phyloP scores from a whole-genome alignment of 1,140 invertebrate species.

The Archivesica marissinica region DNA sequence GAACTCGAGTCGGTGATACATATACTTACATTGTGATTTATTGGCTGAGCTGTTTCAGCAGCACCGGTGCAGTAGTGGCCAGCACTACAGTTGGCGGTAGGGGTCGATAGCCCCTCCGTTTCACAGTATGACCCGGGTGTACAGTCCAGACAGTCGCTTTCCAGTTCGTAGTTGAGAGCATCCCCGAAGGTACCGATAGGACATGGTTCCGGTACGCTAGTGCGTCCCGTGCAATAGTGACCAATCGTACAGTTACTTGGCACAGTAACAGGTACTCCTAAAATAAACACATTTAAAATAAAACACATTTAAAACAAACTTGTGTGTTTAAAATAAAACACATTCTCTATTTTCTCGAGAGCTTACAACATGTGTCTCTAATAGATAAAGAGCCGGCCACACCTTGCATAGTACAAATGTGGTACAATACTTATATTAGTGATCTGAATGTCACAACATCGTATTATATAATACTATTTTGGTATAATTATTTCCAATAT shows the following conservation, averaged over 20 bases:
- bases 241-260: constrained; percentile 79
- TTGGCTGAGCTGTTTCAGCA: constrained; percentile 72
- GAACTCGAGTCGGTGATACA: too few relatives aligned
- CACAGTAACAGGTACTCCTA: constrained; percentile 74
- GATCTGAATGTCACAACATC: too few relatives aligned
- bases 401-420: too few relatives aligned
- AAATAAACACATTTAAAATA: constrained; percentile 40
- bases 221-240: constrained; percentile 78
- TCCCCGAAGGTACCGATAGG: constrained; percentile 78
- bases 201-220: constrained; percentile 75
- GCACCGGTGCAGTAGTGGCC: constrained; percentile 80
- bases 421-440: too few relatives aligned
- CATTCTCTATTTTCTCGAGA: too few relatives aligned
- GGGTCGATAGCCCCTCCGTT: constrained; percentile 70
- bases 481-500: too few relatives aligned
- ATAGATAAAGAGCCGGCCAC: too few relatives aligned
- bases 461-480: too few relatives aligned
- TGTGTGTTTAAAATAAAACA: too few relatives aligned
- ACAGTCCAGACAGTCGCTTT: constrained; percentile 77
- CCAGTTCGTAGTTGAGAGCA: constrained; percentile 66
- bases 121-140: constrained; percentile 80
- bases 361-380: too few relatives aligned
- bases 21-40: constrained; percentile 73
- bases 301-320: not conserved
- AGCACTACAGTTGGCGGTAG: constrained; percentile 77